Base-by-base conservation (phyloP, 1,140 invertebrate genomes). In the Zaprionus lachaisei region DNA sequence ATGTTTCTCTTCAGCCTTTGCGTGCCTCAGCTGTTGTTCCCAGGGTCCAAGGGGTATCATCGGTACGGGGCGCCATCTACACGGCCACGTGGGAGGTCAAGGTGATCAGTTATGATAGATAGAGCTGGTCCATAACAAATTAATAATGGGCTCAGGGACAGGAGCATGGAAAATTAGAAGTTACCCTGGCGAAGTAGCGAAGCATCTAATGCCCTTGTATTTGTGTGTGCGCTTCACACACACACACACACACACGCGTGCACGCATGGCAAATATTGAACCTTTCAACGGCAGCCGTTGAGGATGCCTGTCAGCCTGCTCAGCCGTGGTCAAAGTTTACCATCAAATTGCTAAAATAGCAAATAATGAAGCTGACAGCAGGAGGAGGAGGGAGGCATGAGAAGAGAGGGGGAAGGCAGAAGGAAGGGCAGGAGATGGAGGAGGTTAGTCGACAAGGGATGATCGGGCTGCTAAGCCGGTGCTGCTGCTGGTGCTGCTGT, bases 321-420 rank as follows among this genome's bases (percentile, higher is more conserved):
- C 71, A 82, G 72, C 72, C 83, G 68, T 85, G 83, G 77, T 68
- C 80, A 84, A 90, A 90, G 86, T 82, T 90, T 80, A 81, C 81
- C 86, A 82, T 90, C 86, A 80, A 90, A 90, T 90, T 90, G 85
- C 85, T 90, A 90, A 90, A 90, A 90, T 90, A 90, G 85, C 85
- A 90, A 90, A 90, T 90, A 90, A 90, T 90, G 85, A 90, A 81
- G 81, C 75, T 81, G 84, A 87, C 84, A 87, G 83, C 77, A 67
- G 62, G 55, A 71, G 28, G 12, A 41, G 38, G 15, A 17, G 31
- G 9, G 4, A 34, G 31, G 41, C 41, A 17, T 1, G 72, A 68
- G 54, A 6, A 57, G 9, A 34, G 41, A 20, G 12, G 12, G 5
- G 22, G 12, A 47, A 26, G 58, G 51, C 34, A 63, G 54, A 34